Conservation (phyloP, 2,113 vertebrate species). For the Tor tambroides region DNA sequence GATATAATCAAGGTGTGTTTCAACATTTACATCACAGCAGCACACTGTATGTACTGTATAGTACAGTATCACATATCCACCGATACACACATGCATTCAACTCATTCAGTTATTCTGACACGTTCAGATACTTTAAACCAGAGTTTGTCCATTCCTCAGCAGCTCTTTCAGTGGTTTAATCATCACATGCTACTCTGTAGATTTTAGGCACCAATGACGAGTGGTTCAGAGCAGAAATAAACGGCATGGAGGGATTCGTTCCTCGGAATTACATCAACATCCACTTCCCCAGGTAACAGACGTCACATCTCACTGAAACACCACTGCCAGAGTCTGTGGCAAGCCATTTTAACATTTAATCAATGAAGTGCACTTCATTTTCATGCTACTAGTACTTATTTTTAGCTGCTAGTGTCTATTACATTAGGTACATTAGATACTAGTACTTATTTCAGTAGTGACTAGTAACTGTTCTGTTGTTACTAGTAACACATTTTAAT, state of each 20-base stretch:
- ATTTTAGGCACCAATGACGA: slow-evolving; percentile 84
- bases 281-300: slow-evolving; percentile 74
- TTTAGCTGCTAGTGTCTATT: too few species aligned
- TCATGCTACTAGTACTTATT: too few species aligned
- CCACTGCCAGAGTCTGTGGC: background rate
- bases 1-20: slow-evolving; percentile 80
- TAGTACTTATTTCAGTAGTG: too few species aligned
- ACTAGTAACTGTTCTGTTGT: too few species aligned
- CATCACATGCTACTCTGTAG: slow-evolving; percentile 67
- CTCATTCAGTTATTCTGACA: background rate
- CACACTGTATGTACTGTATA: background rate
- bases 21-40: background rate
- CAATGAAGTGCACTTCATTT: background rate
- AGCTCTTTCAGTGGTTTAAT: background rate
- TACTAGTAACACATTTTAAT: too few species aligned
- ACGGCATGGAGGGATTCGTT: slow-evolving; percentile 82
- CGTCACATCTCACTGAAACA: background rate
- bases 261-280: slow-evolving; percentile 87
- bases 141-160: background rate
- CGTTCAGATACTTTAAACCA: background rate
- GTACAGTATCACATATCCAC: too few species aligned
- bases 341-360: background rate
- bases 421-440: too few species aligned
- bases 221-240: slow-evolving; percentile 85
- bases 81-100: background rate